Evolutionary conservation across 2,888 invertebrate species (phyloP).

Genomic region (Synergus itoensis): DNA sequence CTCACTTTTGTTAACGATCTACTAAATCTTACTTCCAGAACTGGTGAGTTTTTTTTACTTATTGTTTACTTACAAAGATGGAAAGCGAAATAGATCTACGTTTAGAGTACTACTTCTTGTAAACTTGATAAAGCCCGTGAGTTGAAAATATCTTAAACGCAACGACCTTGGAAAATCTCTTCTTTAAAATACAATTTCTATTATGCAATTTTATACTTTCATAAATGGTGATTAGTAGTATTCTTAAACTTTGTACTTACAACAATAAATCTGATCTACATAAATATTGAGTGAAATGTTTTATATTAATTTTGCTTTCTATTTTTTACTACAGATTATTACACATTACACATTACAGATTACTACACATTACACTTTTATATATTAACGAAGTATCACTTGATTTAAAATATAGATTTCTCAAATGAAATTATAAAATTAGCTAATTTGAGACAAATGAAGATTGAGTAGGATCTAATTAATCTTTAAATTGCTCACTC

Average conservation of each 20-base stretch:
- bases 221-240: neutral
- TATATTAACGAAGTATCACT: neutral
- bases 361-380: neutral
- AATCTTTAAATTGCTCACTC: neutral
- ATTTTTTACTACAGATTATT: neutral
- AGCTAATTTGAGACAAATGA: neutral
- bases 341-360: neutral
- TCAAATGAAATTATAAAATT: neutral
- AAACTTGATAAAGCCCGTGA: neutral
- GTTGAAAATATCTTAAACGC: neutral
- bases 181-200: neutral
- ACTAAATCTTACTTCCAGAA: neutral
- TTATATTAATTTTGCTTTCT: neutral
- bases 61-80: neutral
- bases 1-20: neutral
- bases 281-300: neutral
- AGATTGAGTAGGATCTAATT: neutral
- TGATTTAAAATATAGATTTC: neutral
- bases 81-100: neutral
- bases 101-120: neutral
- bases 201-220: neutral
- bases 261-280: slow-evolving; percentile 13
- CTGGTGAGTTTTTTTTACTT: neutral
- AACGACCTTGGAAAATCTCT: neutral
- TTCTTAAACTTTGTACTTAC: slow-evolving; percentile 29